phyloP scores from a whole-genome alignment of 2,797 vertebrate genomes.

The Acipenser oxyrinchus region DNA sequence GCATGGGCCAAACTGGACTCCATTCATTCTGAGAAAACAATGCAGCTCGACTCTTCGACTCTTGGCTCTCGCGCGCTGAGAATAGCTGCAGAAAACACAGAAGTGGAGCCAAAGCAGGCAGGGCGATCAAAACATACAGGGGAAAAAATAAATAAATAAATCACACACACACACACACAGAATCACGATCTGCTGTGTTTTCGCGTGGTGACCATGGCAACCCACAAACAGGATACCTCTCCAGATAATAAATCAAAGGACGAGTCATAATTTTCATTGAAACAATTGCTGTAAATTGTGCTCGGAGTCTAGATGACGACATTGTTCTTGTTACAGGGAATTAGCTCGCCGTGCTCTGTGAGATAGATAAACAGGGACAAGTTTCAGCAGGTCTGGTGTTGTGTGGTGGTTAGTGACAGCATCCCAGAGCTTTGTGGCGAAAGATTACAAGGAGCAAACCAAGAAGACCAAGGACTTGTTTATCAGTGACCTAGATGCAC shows the following conservation, averaged over 20 bases:
- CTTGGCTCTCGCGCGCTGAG: constrained; percentile 20
- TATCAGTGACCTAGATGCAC: too few species aligned
- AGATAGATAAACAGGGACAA: not conserved
- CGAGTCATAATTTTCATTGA: constrained; percentile 22
- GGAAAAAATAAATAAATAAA: too few species aligned
- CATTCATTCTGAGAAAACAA: too few species aligned
- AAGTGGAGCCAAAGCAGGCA: constrained; percentile 15
- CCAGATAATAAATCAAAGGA: constrained; percentile 56
- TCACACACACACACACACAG: constrained; percentile 35
- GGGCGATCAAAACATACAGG: constrained; percentile 5
- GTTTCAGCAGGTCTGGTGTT: not conserved
- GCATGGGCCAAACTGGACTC: too few species aligned
- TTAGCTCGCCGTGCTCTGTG: not conserved
- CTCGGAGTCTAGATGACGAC: not conserved
- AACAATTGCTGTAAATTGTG: not conserved
- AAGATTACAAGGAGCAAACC: too few species aligned
- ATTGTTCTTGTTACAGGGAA: not conserved
- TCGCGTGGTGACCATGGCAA: constrained; percentile 42
- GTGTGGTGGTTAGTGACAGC: too few species aligned
- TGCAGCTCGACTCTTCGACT: not conserved
- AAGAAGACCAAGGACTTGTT: too few species aligned
- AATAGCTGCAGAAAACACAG: constrained; percentile 22
- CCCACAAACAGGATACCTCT: constrained; percentile 55
- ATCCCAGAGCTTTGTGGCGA: too few species aligned
- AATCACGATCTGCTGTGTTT: constrained; percentile 38